Conservation (phyloP, 2,888 invertebrate genomes). For the Clunio marinus region DNA sequence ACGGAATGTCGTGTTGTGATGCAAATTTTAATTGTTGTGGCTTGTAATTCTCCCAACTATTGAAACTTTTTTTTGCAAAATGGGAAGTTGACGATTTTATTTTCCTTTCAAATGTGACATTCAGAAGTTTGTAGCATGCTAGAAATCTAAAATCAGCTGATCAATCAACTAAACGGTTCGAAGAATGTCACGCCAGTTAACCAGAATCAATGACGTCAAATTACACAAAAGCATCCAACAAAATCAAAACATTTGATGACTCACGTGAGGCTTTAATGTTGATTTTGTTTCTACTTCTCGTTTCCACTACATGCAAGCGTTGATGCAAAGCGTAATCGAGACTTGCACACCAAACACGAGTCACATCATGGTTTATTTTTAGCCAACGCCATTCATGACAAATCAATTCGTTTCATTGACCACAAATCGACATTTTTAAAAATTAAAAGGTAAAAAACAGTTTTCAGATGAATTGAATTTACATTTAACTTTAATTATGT, state of each 20-base stretch:
- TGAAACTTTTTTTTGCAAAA: neutral
- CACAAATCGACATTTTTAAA: neutral
- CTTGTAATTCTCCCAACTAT: neutral
- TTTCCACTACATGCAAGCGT: neutral
- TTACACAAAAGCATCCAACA: neutral
- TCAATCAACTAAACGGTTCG: neutral
- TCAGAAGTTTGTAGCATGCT: neutral
- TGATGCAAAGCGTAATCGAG: no score
- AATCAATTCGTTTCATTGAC: neutral
- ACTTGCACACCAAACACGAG: no score
- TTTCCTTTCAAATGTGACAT: no score
- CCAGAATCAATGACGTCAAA: neutral
- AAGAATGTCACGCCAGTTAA: neutral
- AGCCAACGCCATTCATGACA: neutral
- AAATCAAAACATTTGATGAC: neutral
- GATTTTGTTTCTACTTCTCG: neutral
- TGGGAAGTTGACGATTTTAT: no score
- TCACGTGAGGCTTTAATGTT: neutral
- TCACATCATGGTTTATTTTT: slow-evolving; percentile 2
- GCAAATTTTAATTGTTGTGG: slow-evolving; percentile 6
- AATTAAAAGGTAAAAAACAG: neutral
- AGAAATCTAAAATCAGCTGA: neutral
- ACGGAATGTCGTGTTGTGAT: neutral
- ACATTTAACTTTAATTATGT: neutral
- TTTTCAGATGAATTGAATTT: neutral